Conservation (phyloP, 2,888 invertebrate genomes). For the Sinodicranocentrus sp. region DNA sequence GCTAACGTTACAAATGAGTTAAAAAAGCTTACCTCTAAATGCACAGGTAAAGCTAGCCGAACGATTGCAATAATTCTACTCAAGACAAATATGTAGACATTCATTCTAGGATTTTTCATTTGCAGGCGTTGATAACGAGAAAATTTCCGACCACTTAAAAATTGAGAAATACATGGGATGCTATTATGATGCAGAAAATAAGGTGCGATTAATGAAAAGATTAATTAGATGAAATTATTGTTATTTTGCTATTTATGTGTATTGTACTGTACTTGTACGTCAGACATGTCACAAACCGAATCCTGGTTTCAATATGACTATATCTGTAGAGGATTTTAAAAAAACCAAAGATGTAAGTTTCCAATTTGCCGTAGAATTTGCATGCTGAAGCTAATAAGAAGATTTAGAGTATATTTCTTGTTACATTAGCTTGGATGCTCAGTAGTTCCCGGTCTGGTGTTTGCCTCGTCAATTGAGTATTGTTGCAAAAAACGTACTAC, state of each 20-base stretch:
- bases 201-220: slow-evolving; percentile 24
- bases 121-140: slow-evolving; percentile 32
- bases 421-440: slow-evolving; percentile 49
- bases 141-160: slow-evolving; percentile 32
- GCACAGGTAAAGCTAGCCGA: slow-evolving; percentile 28
- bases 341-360: slow-evolving; percentile 35
- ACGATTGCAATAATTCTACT: too few relatives aligned
- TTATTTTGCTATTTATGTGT: not conserved
- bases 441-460: slow-evolving; percentile 26
- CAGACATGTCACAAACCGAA: slow-evolving; percentile 49
- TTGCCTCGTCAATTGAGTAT: slow-evolving; percentile 5
- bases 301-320: too few relatives aligned
- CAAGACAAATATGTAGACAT: not conserved
- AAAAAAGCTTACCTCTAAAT: slow-evolving; percentile 17
- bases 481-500: slow-evolving; percentile 56
- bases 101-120: too few relatives aligned
- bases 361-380: too few relatives aligned
- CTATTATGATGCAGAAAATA: slow-evolving; percentile 41
- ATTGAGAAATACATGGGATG: slow-evolving; percentile 56
- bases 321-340: slow-evolving; percentile 8
- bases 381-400: too few relatives aligned
- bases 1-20: slow-evolving; percentile 18
- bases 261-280: not conserved
- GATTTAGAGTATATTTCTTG: too few relatives aligned
- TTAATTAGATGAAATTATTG: not conserved